Conservation (phyloP, 2,888 invertebrate species). For the Dicycla oo region DNA sequence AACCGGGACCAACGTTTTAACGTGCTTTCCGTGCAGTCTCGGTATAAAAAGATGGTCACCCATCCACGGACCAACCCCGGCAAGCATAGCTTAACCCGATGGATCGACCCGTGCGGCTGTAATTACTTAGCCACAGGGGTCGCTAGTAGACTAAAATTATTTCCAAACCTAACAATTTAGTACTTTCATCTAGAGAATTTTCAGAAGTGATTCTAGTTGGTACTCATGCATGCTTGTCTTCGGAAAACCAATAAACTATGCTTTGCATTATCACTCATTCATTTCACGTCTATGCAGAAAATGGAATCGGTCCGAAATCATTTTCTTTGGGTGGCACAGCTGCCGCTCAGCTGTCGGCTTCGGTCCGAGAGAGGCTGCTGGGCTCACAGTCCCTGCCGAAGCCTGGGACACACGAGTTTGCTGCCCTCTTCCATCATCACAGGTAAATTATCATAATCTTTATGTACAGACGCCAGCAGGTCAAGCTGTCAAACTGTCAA, state of each 20-base stretch:
- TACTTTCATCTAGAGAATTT: not conserved
- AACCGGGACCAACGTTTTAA: too few relatives aligned
- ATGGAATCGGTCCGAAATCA: constrained; percentile 95
- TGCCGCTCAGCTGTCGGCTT: constrained; percentile 96
- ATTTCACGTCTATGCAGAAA: constrained; percentile 84
- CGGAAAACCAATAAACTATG: constrained; percentile 1
- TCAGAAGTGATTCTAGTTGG: not conserved
- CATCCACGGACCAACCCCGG: too few relatives aligned
- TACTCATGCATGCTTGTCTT: constrained; percentile 1
- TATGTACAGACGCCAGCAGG: too few relatives aligned
- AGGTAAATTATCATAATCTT: constrained; percentile 79
- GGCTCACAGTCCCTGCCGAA: constrained; percentile 97
- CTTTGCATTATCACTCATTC: constrained; percentile 44
- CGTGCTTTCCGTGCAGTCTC: too few relatives aligned
- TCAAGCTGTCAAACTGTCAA: too few relatives aligned
- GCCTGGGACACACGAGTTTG: constrained; percentile 93
- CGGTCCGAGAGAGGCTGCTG: constrained; percentile 95
- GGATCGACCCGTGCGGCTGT: too few relatives aligned
- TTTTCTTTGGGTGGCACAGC: constrained; percentile 96
- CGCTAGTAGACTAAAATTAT: too few relatives aligned
- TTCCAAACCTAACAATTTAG: not conserved
- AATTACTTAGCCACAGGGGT: too few relatives aligned
- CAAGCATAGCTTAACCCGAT: too few relatives aligned
- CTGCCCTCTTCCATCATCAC: constrained; percentile 91
- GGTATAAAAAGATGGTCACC: too few relatives aligned